A percentile compares a stretch with the other conserved stretches of the same genome.
Evolutionary conservation across 1,140 invertebrate species (phyloP).

Genomic region (Helicoverpa zea): DNA sequence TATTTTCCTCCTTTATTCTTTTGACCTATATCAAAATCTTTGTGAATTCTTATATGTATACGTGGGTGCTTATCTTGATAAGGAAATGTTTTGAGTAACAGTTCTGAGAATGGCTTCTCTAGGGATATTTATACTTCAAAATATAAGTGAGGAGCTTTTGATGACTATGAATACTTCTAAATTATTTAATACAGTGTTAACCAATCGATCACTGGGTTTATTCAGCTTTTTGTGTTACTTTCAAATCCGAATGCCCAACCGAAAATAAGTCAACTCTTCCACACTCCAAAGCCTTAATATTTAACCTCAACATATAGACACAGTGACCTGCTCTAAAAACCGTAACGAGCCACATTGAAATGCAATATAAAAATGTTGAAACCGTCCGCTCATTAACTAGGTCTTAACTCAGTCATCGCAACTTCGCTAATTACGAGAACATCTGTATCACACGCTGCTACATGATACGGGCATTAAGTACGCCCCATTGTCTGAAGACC

Average conservation of each 20-base stretch:
- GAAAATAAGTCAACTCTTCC: slow-evolving; percentile 4
- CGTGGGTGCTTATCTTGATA: not conserved
- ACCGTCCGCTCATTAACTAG: slow-evolving; percentile 41
- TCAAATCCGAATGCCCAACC: not conserved
- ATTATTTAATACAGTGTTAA: not conserved
- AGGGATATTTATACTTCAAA: not conserved
- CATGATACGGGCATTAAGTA: slow-evolving; percentile 75
- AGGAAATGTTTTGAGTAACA: no score
- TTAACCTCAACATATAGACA: not conserved
- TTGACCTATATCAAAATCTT: not conserved
- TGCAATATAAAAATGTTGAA: slow-evolving; percentile 12
- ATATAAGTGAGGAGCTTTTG: not conserved
- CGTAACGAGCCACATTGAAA: slow-evolving; percentile 3
- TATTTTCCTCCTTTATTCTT: slow-evolving; percentile 21
- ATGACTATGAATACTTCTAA: not conserved
- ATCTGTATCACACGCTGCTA: slow-evolving; percentile 60
- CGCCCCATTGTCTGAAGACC: slow-evolving; percentile 77
- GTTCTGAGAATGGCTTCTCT: no score
- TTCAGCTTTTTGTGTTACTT: no score
- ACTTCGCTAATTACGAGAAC: slow-evolving; percentile 62
- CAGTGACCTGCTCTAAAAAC: slow-evolving; percentile 9
- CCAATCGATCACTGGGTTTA: not conserved
- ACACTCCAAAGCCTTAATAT: not conserved
- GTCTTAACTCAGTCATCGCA: slow-evolving; percentile 47
- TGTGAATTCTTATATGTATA: not conserved